phyloP scores from a whole-genome alignment of 1,140 invertebrate genomes.

The Habropoda laboriosa region DNA sequence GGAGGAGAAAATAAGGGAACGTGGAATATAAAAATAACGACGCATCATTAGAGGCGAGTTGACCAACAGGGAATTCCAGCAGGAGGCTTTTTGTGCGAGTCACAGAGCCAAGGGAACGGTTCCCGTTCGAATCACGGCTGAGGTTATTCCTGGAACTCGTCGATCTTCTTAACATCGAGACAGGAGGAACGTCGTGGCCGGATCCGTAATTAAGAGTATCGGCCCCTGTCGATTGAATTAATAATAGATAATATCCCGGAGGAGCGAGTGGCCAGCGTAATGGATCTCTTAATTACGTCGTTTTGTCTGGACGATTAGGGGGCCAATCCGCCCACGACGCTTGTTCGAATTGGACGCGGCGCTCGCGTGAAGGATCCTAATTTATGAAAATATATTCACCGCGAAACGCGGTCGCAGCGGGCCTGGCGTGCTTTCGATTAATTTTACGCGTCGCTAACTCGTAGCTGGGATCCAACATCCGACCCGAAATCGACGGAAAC shows the following conservation, averaged over 20 bases:
- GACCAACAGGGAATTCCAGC: conserved; percentile 24
- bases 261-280: conserved; percentile 45
- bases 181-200: not conserved
- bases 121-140: not conserved
- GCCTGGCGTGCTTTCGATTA: conserved; percentile 36
- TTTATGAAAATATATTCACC: conserved; percentile 71
- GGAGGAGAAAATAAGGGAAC: not conserved
- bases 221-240: conserved; percentile 56
- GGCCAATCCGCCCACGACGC: conserved; percentile 54
- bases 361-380: conserved; percentile 52
- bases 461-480: not conserved
- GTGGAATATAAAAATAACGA: conserved; percentile 46
- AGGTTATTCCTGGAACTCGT: conserved; percentile 39
- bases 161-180: conserved; percentile 10
- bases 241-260: conserved; percentile 49
- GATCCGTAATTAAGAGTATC: conserved; percentile 55
- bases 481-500: not conserved
- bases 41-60: conserved; percentile 31
- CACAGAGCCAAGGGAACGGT: not conserved
- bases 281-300: conserved; percentile 70
- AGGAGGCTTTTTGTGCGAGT: conserved; percentile 31
- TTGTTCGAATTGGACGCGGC: conserved; percentile 37
- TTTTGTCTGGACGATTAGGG: conserved; percentile 63
- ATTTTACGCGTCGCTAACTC: conserved; percentile 33
- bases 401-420: conserved; percentile 32